Percentiles rank a stretch among this genome's conserved stretches.
These are phyloP conservation scores for Zhengitettix transpicula DNA, from an alignment of 2,888 invertebrate genomes.

Conservation along the genomic window DNA sequence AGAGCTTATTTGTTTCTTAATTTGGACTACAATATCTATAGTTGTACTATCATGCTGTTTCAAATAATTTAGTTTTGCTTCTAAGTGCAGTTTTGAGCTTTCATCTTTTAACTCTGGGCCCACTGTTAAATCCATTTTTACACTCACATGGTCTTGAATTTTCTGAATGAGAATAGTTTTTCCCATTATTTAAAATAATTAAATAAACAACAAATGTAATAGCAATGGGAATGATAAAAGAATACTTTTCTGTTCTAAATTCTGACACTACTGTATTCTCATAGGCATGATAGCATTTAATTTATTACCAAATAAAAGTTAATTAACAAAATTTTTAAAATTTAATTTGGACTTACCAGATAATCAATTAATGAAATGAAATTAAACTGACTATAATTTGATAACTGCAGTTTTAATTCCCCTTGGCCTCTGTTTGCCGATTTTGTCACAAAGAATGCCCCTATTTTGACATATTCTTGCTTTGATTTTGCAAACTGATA, in stretches of 20 bases:
- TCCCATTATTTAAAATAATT: background rate
- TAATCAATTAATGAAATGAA: constrained; percentile 46
- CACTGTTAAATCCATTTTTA: constrained; percentile 50
- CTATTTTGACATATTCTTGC: constrained; percentile 32
- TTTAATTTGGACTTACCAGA: constrained; percentile 31
- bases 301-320: too few relatives aligned
- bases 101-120: constrained; percentile 36
- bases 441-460: constrained; percentile 28
- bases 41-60: constrained; percentile 42
- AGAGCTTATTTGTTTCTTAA: constrained; percentile 47
- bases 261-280: too few relatives aligned
- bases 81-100: constrained; percentile 30
- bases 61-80: background rate
- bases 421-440: constrained; percentile 42
- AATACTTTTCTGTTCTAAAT: too few relatives aligned
- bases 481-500: constrained; percentile 44
- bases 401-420: constrained; percentile 49
- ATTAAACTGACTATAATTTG: constrained; percentile 59
- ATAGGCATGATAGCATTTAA: too few relatives aligned
- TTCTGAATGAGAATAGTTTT: constrained; percentile 29
- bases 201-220: background rate
- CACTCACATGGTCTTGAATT: constrained; percentile 53
- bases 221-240: too few relatives aligned
- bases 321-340: too few relatives aligned
- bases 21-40: constrained; percentile 41